These are phyloP conservation scores for Leptopilina drosophilae DNA, from an alignment of 2,888 invertebrate genomes.

Conservation along the genomic window DNA sequence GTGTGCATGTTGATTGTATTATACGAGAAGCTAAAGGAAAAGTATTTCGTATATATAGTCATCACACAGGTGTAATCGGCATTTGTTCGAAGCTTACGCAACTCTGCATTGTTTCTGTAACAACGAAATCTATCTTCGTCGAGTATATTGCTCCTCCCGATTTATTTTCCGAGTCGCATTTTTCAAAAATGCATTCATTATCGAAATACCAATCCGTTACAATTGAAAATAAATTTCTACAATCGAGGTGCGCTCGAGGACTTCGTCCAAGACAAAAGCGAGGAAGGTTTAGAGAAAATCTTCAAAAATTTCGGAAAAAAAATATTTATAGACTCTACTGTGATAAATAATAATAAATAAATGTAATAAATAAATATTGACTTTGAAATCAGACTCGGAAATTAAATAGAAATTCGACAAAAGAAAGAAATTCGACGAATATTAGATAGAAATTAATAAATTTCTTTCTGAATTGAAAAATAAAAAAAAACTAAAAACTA, in stretches of 20 bases:
- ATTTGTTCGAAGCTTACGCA: conserved; percentile 22
- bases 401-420: too few relatives aligned
- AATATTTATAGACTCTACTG: too few relatives aligned
- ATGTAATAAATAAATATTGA: too few relatives aligned
- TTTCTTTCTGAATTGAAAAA: too few relatives aligned
- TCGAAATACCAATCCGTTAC: neutral
- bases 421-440: too few relatives aligned
- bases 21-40: conserved; percentile 18
- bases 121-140: conserved; percentile 30
- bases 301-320: too few relatives aligned
- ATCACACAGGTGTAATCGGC: conserved; percentile 35
- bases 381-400: too few relatives aligned
- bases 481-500: too few relatives aligned
- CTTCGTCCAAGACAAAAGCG: neutral
- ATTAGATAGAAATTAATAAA: too few relatives aligned
- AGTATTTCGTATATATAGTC: conserved; percentile 3
- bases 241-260: neutral
- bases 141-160: conserved; percentile 8
- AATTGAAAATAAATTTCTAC: neutral
- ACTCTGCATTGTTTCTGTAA: conserved; percentile 31
- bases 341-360: too few relatives aligned
- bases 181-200: conserved; percentile 26
- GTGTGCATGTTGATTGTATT: neutral
- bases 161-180: conserved; percentile 12
- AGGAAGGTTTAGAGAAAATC: neutral